These are phyloP conservation scores for Chaetodon trifascialis DNA, from an alignment of 2,113 vertebrate genomes.

Conservation along the genomic window DNA sequence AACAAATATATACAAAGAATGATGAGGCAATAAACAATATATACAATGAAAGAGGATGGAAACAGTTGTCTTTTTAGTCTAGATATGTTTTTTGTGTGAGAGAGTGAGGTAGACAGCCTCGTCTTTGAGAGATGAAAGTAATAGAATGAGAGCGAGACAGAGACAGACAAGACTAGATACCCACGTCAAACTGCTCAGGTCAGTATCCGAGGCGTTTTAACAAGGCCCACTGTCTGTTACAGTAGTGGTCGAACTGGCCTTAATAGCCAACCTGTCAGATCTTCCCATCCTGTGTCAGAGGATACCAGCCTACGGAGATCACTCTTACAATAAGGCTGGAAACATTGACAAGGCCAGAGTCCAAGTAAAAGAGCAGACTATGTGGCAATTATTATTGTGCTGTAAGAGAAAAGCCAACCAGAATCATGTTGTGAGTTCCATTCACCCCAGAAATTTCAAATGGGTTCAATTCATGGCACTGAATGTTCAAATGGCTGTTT, in stretches of 20 bases:
- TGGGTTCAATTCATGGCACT: neutral
- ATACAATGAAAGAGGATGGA: neutral
- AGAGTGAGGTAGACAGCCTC: conserved; percentile 14
- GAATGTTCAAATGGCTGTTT: neutral
- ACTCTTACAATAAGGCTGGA: conserved; percentile 31
- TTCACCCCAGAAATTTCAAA: neutral
- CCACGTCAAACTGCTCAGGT: conserved; percentile 41
- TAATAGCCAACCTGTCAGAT: conserved; percentile 71
- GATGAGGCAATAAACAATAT: neutral
- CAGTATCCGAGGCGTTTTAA: conserved; percentile 64
- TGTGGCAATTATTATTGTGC: conserved; percentile 7
- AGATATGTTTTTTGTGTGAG: conserved; percentile 15
- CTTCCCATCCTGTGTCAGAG: conserved; percentile 53
- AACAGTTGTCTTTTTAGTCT: conserved; percentile 29
- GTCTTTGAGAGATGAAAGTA: conserved; percentile 44
- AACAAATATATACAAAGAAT: too few relatives aligned
- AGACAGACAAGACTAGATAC: conserved; percentile 46
- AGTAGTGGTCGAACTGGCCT: conserved; percentile 49
- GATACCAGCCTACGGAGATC: conserved; percentile 38
- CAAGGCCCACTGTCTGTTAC: conserved; percentile 68
- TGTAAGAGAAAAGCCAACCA: conserved; percentile 20
- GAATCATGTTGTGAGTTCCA: neutral
- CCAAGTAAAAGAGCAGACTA: conserved; percentile 18
- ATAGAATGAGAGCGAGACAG: conserved; percentile 33
- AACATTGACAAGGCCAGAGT: conserved; percentile 36